Evolutionary conservation across 2,797 vertebrate species (phyloP), one percentile per base, ranked within the genome.

Genomic region (Pristis pectinata): DNA sequence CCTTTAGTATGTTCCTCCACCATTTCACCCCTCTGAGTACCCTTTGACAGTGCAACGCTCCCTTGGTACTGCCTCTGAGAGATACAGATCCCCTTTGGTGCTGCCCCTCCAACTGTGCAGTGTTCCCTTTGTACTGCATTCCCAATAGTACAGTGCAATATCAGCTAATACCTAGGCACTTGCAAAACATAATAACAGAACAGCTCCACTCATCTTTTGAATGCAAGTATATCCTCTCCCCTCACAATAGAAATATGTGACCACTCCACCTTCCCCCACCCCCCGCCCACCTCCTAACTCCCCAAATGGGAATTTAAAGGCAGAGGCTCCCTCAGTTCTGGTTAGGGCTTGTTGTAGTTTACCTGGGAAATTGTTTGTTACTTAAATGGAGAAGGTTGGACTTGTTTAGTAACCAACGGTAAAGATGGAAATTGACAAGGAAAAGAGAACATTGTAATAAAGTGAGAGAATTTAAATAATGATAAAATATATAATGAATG

Each of bases 401-500:
- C 61, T 91, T 61, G 64, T 91, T 91, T 91, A 41, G 8, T 15
- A 27, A 91, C 7, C 59, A 67, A 67, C 10, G 19, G 37, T 37
- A 41, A n/a, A 91, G 61, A 91, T 67, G 87, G 59, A 41, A 91
- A 91, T 64, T 64, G 87, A 67, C 59, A 91, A 64, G 61, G 41
- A 37, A 91, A 67, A 91, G 87, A 67, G 8, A 41, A 10, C 61
- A 19, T 64, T 67, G 87, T 91, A 91, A 41, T 91, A 91, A 67
- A 64, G 59, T 67, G 59, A 79, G 37, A 41, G 87, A 91, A 91
- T 91, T 91, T 67, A 91, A 91, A 37, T 67, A 67, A 91, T 67
- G 87, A 67, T 91, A 41, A 91, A 91, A 91, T 61, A 67, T 24
- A 64, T 67, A 67, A 91, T 91, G n/a, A 67, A 91, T 91, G 59